phyloP scores from a whole-genome alignment of 2,888 invertebrate genomes.

The Pteria penguin region DNA sequence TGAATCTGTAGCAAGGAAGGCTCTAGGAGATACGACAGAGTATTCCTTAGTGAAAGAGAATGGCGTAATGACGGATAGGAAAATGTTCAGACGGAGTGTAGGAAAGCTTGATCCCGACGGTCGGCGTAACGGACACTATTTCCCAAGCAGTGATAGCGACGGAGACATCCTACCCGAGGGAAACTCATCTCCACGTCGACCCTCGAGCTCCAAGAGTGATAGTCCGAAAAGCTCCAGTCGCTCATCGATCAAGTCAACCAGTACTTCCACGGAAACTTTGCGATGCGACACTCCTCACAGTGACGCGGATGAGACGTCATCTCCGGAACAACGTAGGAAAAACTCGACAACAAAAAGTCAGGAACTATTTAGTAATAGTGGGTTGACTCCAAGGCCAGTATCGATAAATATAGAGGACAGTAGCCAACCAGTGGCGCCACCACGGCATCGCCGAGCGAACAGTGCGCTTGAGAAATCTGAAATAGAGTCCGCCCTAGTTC shows the following conservation, averaged over 20 bases:
- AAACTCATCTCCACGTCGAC: constrained; percentile 56
- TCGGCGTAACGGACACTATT: constrained; percentile 66
- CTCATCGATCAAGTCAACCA: constrained; percentile 70
- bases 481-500: constrained; percentile 8
- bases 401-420: constrained; percentile 39
- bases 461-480: constrained; percentile 41
- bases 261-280: constrained; percentile 74
- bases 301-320: constrained; percentile 63
- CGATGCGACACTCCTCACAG: constrained; percentile 63
- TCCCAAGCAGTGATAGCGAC: constrained; percentile 71
- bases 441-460: constrained; percentile 40
- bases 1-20: constrained; percentile 70
- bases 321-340: constrained; percentile 61
- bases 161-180: constrained; percentile 61
- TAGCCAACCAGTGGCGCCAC: constrained; percentile 34
- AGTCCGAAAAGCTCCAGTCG: constrained; percentile 70
- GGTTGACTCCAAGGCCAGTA: background rate
- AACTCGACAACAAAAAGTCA: constrained; percentile 40
- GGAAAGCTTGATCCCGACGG: constrained; percentile 63
- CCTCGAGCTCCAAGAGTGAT: constrained; percentile 67
- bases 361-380: constrained; percentile 10
- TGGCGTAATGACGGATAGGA: constrained; percentile 37
- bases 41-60: constrained; percentile 28
- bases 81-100: constrained; percentile 59
- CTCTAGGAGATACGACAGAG: constrained; percentile 55